Evolutionary conservation across 2,888 invertebrate genomes (phyloP), one percentile per base, ranked within the genome.

Genomic region (Copidosoma aretas): DNA sequence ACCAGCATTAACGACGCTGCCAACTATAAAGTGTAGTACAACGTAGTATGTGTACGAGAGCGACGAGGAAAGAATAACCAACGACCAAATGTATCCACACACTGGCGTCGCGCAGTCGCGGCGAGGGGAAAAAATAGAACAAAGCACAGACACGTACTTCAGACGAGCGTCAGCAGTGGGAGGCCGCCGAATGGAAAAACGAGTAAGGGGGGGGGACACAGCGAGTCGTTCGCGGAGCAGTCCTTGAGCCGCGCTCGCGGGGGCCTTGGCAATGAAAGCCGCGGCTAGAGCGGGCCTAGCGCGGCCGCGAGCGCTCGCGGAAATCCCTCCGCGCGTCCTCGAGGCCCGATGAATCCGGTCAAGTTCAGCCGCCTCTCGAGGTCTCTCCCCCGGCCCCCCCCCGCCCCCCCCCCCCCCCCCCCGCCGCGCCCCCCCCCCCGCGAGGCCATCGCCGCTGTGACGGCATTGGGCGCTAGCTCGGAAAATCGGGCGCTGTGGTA

Each of bases 201-300:
- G n/a, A n/a, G n/a, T n/a, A n/a, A n/a, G 43, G 17, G 43, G 12
- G 43, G 17, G 8, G 2, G 17, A 12, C 43, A 41, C 15, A 3
- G 43, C 1, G 17, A 46, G 17, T 15, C 43, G 43, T 12, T 14
- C 43, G 43, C 43, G 12, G 12, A 46, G 43, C 1, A 46, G 43
- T 46, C 68, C 64, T 64, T 60, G 68, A 58, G 58, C 32, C 61
- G 32, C 46, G 58, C 68, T 14, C 25, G n/a, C 62, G 10, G 41
- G 52, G 43, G 68, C 73, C 73, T 72, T 71, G 73, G 46, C 71
- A 73, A 70, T 74, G 73, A 75, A 74, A 71, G 51, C 51, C 69
- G 49, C 59, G 56, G 71, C 71, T 75, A 75, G 74, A 72, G 70
- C 60, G 65, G 70, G 66, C 64, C 64, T 58, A 64, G 62, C 53